These are phyloP conservation scores for Hoplostethus mediterraneus DNA, from an alignment of 2,797 vertebrate genomes.

Conservation along the genomic window DNA sequence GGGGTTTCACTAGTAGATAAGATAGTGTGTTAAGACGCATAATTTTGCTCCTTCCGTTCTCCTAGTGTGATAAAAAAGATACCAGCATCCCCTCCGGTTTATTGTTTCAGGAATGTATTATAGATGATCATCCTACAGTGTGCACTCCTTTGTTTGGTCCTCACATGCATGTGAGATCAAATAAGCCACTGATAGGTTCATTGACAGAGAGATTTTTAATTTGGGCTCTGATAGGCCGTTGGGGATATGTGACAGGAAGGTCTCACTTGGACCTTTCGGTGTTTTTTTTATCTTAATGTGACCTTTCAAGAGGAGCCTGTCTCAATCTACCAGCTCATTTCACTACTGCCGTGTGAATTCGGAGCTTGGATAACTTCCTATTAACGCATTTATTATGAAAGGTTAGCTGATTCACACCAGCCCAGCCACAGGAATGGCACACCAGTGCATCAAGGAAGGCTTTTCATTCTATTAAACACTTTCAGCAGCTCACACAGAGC, in stretches of 20 bases:
- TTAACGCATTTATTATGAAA: constrained; percentile 33
- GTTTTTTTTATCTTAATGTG: constrained; percentile 52
- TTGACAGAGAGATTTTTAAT: constrained; percentile 28
- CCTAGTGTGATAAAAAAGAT: constrained; percentile 45
- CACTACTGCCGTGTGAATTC: constrained; percentile 48
- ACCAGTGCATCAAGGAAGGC: background rate
- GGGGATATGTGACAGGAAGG: constrained; percentile 53
- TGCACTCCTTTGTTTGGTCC: constrained; percentile 23
- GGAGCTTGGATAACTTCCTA: background rate
- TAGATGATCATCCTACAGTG: constrained; percentile 4
- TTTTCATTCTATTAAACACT: constrained; percentile 7
- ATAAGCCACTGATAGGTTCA: constrained; percentile 19
- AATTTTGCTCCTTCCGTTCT: constrained; percentile 43
- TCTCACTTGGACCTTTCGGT: constrained; percentile 41
- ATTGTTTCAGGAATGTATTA: constrained; percentile 19
- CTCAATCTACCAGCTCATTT: constrained; percentile 49
- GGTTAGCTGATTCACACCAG: constrained; percentile 18
- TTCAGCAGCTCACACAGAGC: constrained; percentile 2
- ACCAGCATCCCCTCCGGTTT: constrained; percentile 56
- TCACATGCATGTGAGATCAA: constrained; percentile 35
- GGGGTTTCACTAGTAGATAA: constrained; percentile 74
- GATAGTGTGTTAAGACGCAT: constrained; percentile 61
- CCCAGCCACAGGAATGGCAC: constrained; percentile 12
- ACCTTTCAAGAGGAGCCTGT: constrained; percentile 58
- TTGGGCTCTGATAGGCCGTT: constrained; percentile 23